Base-by-base conservation (phyloP, 35 echinoderm and acorn worm genomes). In the Apostichopus japonicus region DNA sequence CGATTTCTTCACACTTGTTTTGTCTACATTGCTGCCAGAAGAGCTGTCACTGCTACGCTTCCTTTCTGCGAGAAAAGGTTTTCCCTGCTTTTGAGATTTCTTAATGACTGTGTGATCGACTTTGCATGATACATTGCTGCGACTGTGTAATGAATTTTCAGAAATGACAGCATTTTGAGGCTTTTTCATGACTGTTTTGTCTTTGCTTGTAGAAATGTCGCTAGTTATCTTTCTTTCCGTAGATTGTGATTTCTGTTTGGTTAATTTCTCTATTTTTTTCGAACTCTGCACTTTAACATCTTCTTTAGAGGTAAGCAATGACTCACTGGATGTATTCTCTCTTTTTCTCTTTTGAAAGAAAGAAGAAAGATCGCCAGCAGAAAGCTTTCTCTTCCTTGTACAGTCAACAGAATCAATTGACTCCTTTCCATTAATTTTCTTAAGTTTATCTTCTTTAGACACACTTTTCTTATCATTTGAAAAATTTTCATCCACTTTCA, bases 301-400 rank as follows among this genome's bases (percentile, higher is more conserved):
- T 9, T 23, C 77, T 23, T 78, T 78, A 44, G 77, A 17, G 33
- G 77, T 9, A 23, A 24, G 8, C 33, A 44, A 78, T 17, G 77
- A 5, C 11, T 82, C 79, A 52, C 24, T n/a, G 0, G 71, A 2
- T 75, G 71, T 19, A 2, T 55, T 82, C 24, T 56, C 9, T 3
- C 16, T 51, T 51, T 82, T 82, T 82, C 86, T 89, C 67, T 72
- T 89, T 54, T 89, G 17, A 44, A 72, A 89, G 61, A 89, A 89
- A 10, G 86, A 89, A 11, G 86, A 89, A 10, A 89, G 63, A 51
- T 89, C 86, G 51, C 86, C 72, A 16, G 86, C 56, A 33, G 86
- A 89, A 23, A 89, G 54, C 11, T 82, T 24, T 51, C 79, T 75
- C 71, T 75, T 75, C 22, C 71, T 75, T 6, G 71, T 5, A 75